Conservation (phyloP, 2,113 vertebrate species). For the Cricetomys ansorgei region DNA sequence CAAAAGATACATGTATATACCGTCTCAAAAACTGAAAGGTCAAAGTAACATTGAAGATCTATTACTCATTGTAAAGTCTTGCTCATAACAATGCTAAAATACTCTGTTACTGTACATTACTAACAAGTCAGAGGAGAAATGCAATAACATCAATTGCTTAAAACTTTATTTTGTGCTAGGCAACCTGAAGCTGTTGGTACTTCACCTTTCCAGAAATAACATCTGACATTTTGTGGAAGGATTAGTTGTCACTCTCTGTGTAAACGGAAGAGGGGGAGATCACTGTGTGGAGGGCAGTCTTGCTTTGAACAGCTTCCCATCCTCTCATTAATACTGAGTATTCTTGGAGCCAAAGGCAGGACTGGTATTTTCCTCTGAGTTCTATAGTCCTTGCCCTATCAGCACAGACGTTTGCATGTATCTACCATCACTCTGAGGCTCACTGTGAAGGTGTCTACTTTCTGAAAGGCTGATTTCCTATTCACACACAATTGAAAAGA, state of each 20-base stretch:
- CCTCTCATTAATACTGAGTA: rapidly evolving
- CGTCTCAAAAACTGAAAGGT: not conserved
- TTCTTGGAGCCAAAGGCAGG: not conserved
- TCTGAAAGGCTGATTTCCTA: not conserved
- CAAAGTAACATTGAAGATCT: not conserved
- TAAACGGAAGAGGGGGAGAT: not conserved
- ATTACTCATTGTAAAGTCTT: not conserved
- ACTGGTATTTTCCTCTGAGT: not conserved
- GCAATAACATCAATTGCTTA: constrained; percentile 8
- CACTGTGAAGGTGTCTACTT: not conserved
- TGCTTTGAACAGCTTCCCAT: rapidly evolving
- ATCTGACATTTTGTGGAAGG: not conserved
- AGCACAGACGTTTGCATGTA: not conserved
- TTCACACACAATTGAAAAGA: not conserved
- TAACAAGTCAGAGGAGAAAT: not conserved
- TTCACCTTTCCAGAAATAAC: not conserved
- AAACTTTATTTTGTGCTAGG: not conserved
- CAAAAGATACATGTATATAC: not conserved
- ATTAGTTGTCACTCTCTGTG: not conserved
- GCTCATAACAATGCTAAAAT: not conserved
- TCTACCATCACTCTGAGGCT: not conserved
- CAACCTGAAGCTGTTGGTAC: not conserved
- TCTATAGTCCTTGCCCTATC: not conserved
- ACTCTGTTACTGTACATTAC: not conserved
- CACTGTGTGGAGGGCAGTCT: not conserved